Conservation (phyloP, 2,888 invertebrate species). For the Eulithis prunata region DNA sequence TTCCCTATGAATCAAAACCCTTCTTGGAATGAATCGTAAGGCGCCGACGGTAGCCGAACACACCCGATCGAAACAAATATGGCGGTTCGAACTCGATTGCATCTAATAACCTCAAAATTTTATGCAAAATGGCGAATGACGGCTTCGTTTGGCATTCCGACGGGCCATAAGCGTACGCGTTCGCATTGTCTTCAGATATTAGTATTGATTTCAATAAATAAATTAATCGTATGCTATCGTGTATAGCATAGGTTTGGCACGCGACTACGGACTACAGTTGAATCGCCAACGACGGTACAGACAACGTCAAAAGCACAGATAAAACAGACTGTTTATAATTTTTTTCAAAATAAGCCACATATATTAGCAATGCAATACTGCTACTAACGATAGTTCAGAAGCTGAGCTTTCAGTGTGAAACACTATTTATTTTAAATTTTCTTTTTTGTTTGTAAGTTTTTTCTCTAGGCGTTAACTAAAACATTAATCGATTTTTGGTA, state of each 20-base stretch:
- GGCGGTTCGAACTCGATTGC: constrained; percentile 82
- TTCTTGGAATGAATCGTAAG: constrained; percentile 68
- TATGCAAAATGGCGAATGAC: constrained; percentile 83
- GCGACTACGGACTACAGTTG: constrained; percentile 74
- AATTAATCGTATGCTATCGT: constrained; percentile 79
- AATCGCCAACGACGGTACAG: constrained; percentile 71
- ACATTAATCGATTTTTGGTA: too few relatives aligned
- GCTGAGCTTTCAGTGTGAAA: too few relatives aligned
- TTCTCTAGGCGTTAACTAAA: too few relatives aligned
- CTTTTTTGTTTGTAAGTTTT: too few relatives aligned
- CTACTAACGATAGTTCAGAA: too few relatives aligned
- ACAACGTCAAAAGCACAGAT: constrained; percentile 12
- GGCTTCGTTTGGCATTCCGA: constrained; percentile 81
- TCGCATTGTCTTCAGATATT: constrained; percentile 83
- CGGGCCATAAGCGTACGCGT: constrained; percentile 75
- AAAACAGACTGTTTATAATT: background rate
- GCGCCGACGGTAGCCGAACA: constrained; percentile 63
- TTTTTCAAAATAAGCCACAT: background rate
- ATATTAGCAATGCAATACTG: too few relatives aligned
- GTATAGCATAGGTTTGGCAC: constrained; percentile 81
- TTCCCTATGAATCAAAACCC: constrained; percentile 63
- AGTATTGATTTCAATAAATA: constrained; percentile 85
- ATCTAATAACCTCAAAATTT: constrained; percentile 83
- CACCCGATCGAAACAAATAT: constrained; percentile 66
- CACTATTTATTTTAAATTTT: too few relatives aligned